phyloP scores from a whole-genome alignment of 2,113 vertebrate genomes.

The Plecturocebus donacophilus region DNA sequence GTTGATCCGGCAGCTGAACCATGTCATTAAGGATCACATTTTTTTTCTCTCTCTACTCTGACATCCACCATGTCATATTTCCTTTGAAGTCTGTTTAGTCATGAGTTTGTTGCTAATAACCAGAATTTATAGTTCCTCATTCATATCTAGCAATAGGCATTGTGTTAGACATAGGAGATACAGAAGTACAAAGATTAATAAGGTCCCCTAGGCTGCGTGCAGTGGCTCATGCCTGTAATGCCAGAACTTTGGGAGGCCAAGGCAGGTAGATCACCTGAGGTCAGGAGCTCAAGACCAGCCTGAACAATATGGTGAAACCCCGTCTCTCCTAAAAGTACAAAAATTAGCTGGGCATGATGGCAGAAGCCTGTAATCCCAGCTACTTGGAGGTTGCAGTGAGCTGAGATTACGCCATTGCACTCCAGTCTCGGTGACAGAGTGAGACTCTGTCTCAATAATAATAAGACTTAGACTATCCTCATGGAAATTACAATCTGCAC shows the following conservation, averaged over 20 bases:
- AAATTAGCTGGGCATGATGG: too few species aligned
- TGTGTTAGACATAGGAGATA: neutral
- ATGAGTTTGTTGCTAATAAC: neutral
- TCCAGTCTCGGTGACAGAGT: too few species aligned
- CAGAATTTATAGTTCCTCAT: neutral
- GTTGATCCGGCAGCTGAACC: constrained; percentile 16
- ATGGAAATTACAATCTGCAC: neutral
- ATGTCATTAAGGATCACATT: neutral
- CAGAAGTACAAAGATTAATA: neutral
- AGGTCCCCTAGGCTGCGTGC: neutral
- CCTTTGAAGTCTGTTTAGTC: neutral
- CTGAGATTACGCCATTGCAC: too few species aligned
- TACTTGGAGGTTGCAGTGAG: too few species aligned
- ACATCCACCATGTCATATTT: neutral
- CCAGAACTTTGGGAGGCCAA: too few species aligned
- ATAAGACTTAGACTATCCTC: neutral
- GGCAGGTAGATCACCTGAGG: too few species aligned
- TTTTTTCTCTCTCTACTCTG: constrained; percentile 7
- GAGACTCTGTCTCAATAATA: too few species aligned
- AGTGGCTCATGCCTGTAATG: too few species aligned
- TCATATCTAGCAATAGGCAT: neutral
- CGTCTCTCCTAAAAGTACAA: too few species aligned
- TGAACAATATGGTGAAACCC: too few species aligned
- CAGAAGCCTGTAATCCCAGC: too few species aligned
- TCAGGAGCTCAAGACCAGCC: too few species aligned